Percentiles rank a stretch among this genome's conserved stretches.
Evolutionary conservation across 2,113 vertebrate genomes (phyloP).

Genomic region (Cryptotis parvus): DNA sequence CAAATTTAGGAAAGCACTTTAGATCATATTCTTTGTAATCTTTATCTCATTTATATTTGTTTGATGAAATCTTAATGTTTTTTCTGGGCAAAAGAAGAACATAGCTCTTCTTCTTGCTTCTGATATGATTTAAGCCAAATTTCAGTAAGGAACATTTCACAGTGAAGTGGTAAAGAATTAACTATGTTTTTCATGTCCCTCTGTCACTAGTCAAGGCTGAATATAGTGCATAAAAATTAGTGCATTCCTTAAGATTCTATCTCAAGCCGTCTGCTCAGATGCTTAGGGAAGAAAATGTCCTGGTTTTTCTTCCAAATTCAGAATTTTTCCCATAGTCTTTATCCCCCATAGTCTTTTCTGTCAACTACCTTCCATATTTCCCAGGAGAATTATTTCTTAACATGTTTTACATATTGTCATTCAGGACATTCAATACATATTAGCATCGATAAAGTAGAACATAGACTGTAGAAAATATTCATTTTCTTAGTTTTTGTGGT

Average conservation of each 20-base stretch:
- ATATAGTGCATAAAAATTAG: not conserved
- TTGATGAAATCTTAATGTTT: not conserved
- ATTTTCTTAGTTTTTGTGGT: too few species aligned
- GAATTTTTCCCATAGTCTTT: not conserved
- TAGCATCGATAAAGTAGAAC: too few species aligned
- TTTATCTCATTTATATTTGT: not conserved
- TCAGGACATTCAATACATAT: too few species aligned
- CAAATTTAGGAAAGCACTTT: not conserved
- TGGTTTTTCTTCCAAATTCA: not conserved
- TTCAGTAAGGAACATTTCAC: not conserved
- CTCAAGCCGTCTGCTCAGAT: not conserved
- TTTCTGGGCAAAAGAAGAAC: not conserved
- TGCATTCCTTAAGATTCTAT: not conserved
- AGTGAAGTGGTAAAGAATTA: not conserved
- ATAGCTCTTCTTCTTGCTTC: slow-evolving; percentile 25
- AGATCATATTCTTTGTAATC: not conserved
- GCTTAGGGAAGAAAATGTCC: not conserved
- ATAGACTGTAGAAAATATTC: too few species aligned
- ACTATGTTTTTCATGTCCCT: not conserved
- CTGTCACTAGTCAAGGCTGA: not conserved
- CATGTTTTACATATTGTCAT: too few species aligned
- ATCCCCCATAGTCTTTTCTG: not conserved
- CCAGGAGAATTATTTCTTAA: not conserved
- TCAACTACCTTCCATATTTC: not conserved
- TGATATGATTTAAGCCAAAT: not conserved